phyloP scores from a whole-genome alignment of 1,140 invertebrate genomes.

The Meloidogyne chitwoodi region DNA sequence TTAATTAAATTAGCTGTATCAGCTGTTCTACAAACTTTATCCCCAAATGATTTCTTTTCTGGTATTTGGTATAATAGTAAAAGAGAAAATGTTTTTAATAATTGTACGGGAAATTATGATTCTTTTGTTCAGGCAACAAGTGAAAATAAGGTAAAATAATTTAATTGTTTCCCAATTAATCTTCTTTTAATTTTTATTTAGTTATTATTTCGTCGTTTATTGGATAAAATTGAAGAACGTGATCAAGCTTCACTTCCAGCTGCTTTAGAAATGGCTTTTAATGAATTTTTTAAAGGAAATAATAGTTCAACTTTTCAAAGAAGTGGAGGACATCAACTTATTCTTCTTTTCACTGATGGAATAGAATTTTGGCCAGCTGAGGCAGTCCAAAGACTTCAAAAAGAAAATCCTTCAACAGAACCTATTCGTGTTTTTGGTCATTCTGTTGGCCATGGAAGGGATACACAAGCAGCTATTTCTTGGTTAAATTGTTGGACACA shows the following conservation, averaged over 20 bases:
- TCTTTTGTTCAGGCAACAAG: constrained; percentile 15
- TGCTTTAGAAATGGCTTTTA: constrained; percentile 51
- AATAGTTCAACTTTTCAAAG: not conserved
- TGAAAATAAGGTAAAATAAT: constrained; percentile 12
- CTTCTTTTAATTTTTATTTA: not conserved
- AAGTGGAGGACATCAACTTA: constrained; percentile 51
- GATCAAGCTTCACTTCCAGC: constrained; percentile 54
- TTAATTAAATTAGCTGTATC: constrained; percentile 34
- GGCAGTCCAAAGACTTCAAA: constrained; percentile 27
- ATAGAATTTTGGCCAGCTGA: constrained; percentile 56
- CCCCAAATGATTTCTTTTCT: constrained; percentile 44
- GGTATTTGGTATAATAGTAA: constrained; percentile 41
- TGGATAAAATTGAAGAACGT: constrained; percentile 51
- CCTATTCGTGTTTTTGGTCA: constrained; percentile 54
- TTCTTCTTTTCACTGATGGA: constrained; percentile 58
- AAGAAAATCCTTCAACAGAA: not conserved
- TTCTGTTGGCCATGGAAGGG: constrained; percentile 56
- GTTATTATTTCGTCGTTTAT: constrained; percentile 47
- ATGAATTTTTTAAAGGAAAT: constrained; percentile 30
- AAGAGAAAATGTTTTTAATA: constrained; percentile 5
- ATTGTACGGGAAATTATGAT: constrained; percentile 7
- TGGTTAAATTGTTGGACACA: constrained; percentile 45
- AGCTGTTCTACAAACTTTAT: constrained; percentile 34
- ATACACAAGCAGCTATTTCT: constrained; percentile 41
- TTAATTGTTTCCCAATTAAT: not conserved